Percentiles rank a stretch among this genome's conserved stretches.
Evolutionary conservation across 2,888 invertebrate genomes (phyloP).

Genomic region (Drosophila neotestacea): DNA sequence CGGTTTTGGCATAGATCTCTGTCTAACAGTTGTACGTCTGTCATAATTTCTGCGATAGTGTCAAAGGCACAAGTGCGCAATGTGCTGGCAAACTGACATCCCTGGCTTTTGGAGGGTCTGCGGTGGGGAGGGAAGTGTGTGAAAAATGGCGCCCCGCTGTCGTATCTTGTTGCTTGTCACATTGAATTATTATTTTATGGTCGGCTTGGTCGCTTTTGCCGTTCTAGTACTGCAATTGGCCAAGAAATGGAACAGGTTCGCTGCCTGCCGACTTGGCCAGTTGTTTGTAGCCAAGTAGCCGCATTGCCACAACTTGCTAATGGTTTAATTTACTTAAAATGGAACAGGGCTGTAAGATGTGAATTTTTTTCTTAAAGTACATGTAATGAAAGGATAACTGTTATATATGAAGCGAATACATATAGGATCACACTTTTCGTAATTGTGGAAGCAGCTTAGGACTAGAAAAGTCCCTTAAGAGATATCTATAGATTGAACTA

Average conservation of each 20-base stretch:
- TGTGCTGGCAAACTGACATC: constrained; percentile 51
- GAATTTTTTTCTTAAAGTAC: neutral
- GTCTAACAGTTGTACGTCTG: constrained; percentile 65
- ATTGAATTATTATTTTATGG: constrained; percentile 80
- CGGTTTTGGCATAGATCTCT: constrained; percentile 5
- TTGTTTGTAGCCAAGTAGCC: constrained; percentile 36
- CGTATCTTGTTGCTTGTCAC: constrained; percentile 76
- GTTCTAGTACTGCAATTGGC: constrained; percentile 54
- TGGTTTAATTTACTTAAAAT: constrained; percentile 64
- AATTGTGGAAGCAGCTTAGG: too few relatives aligned
- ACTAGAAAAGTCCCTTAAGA: too few relatives aligned
- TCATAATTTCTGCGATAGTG: constrained; percentile 74
- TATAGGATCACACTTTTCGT: too few relatives aligned
- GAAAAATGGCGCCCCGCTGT: constrained; percentile 74
- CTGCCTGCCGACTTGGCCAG: constrained; percentile 18
- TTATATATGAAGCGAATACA: too few relatives aligned
- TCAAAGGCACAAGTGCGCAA: constrained; percentile 67
- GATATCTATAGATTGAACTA: too few relatives aligned
- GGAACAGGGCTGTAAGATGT: neutral
- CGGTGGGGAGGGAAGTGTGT: constrained; percentile 48
- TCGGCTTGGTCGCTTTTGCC: constrained; percentile 44
- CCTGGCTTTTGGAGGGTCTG: constrained; percentile 4
- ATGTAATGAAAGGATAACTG: neutral
- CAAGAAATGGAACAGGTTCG: constrained; percentile 67
- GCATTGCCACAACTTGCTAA: constrained; percentile 52